Conservation (phyloP, 1,140 invertebrate species). For the Proctacanthus coquilletti region DNA sequence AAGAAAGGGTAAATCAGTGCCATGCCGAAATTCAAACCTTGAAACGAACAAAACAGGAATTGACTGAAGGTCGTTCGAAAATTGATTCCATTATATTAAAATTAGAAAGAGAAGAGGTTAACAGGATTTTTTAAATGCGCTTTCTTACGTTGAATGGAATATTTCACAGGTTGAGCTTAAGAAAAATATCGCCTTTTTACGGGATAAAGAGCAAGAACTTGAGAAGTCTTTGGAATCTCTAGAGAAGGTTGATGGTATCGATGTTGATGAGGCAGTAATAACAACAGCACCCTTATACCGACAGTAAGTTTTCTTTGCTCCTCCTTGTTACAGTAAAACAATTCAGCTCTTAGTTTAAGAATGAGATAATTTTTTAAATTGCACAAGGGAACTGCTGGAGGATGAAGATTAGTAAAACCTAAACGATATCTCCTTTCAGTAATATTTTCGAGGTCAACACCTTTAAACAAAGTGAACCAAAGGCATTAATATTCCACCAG, state of each 20-base stretch:
- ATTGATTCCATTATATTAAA: conserved; percentile 68
- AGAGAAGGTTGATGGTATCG: conserved; percentile 61
- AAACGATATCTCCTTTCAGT: too few relatives aligned
- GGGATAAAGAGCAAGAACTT: conserved; percentile 76
- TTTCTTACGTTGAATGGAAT: not conserved
- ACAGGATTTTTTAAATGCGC: not conserved
- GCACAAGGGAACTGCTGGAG: too few relatives aligned
- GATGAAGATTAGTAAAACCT: too few relatives aligned
- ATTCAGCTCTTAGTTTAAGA: not conserved
- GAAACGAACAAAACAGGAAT: conserved; percentile 72
- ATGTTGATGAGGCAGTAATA: conserved; percentile 93
- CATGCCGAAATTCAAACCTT: conserved; percentile 86
- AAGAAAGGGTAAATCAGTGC: conserved; percentile 78
- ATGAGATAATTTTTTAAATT: not conserved
- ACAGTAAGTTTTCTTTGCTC: conserved; percentile 56
- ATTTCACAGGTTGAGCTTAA: conserved; percentile 50
- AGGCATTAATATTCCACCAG: too few relatives aligned
- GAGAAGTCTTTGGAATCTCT: conserved; percentile 64
- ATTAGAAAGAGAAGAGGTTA: conserved; percentile 67
- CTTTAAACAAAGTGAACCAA: too few relatives aligned
- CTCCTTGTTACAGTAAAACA: too few relatives aligned
- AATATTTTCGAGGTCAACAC: too few relatives aligned
- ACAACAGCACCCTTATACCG: conserved; percentile 93
- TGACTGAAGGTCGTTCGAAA: conserved; percentile 70
- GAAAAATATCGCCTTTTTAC: conserved; percentile 65